A percentile compares a stretch with the other conserved stretches of the same genome.
phyloP scores from a whole-genome alignment of 2,113 vertebrate genomes.

The Oncorhynchus clarkii region DNA sequence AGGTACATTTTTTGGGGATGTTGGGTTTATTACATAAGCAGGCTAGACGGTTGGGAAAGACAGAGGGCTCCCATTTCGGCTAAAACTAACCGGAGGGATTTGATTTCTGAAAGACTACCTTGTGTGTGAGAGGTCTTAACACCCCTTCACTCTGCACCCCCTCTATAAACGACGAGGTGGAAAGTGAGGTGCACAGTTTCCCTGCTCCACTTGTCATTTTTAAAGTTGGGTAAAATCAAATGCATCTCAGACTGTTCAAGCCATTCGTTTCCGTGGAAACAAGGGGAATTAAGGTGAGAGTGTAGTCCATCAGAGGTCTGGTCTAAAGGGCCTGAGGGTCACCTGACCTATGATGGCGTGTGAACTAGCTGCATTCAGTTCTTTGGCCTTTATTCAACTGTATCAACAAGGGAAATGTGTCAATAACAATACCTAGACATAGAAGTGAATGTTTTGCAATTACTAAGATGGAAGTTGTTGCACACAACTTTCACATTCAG shows the following conservation, averaged over 20 bases:
- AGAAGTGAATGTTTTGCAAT: no score
- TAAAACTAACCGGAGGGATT: slow-evolving; percentile 15
- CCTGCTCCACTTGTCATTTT: slow-evolving; percentile 11
- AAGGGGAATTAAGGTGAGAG: slow-evolving; percentile 28
- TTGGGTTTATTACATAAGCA: slow-evolving; percentile 38
- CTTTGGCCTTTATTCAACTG: no score
- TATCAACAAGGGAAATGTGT: no score
- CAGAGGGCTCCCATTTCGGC: slow-evolving; percentile 4
- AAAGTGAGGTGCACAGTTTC: neutral
- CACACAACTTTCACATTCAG: slow-evolving; percentile 25
- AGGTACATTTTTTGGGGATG: slow-evolving; percentile 1
- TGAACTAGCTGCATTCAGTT: slow-evolving; percentile 17
- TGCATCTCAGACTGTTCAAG: neutral
- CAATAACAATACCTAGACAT: no score
- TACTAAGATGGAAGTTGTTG: neutral
- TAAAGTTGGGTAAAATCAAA: slow-evolving; percentile 25
- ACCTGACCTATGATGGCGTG: slow-evolving; percentile 33
- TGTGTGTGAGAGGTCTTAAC: neutral
- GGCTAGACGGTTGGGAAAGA: slow-evolving; percentile 21
- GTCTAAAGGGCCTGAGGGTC: slow-evolving; percentile 32
- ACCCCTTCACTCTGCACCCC: neutral
- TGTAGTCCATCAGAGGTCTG: slow-evolving; percentile 39
- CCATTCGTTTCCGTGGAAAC: slow-evolving; percentile 2
- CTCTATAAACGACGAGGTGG: neutral
- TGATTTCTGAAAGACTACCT: slow-evolving; percentile 11